These are phyloP conservation scores for Eupsilia transversa DNA, from an alignment of 2,888 invertebrate species.

Conservation along the genomic window DNA sequence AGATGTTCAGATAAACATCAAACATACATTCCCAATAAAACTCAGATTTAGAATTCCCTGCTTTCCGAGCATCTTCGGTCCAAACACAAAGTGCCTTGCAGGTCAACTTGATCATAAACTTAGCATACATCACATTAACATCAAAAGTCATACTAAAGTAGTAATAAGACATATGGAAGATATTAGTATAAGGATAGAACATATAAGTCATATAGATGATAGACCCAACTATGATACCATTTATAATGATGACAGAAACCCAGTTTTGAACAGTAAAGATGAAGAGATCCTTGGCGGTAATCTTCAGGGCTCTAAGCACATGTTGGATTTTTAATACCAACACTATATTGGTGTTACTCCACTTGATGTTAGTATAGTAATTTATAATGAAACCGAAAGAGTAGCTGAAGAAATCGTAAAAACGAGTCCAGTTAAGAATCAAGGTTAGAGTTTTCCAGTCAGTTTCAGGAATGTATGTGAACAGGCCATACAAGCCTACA, in stretches of 20 bases:
- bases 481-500: neutral
- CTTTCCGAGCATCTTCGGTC: conserved; percentile 4
- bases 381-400: conserved; percentile 22
- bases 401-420: conserved; percentile 25
- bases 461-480: neutral
- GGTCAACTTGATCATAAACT: conserved; percentile 17
- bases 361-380: conserved; percentile 30
- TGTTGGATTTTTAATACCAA: conserved; percentile 24
- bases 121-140: conserved; percentile 20
- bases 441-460: neutral
- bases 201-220: conserved; percentile 8
- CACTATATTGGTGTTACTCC: conserved; percentile 8
- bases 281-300: conserved; percentile 14
- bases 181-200: neutral
- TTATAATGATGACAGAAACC: conserved; percentile 13
- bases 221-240: conserved; percentile 18
- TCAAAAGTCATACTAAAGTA: conserved; percentile 39
- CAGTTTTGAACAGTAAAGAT: conserved; percentile 26
- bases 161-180: conserved; percentile 8
- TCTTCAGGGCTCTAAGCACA: conserved; percentile 20
- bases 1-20: conserved; percentile 31
- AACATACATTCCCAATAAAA: conserved; percentile 35
- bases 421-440: conserved; percentile 3
- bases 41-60: conserved; percentile 18
- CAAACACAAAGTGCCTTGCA: conserved; percentile 17